phyloP scores from a whole-genome alignment of 2,888 invertebrate genomes.

The Acleris laterana region DNA sequence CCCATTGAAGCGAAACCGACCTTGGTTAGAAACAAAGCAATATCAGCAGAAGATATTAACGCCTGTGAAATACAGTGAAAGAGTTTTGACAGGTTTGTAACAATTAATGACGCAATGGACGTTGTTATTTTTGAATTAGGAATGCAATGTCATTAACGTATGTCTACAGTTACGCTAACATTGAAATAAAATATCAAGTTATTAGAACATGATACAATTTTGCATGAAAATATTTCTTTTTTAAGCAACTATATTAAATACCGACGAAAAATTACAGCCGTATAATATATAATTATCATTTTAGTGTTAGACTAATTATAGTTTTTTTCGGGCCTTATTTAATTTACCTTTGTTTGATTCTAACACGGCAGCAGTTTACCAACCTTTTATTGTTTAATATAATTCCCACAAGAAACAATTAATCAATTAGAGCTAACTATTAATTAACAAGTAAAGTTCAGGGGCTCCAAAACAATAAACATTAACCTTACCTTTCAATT shows the following conservation, averaged over 20 bases:
- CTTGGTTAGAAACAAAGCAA: slow-evolving; percentile 49
- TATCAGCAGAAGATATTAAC: slow-evolving; percentile 47
- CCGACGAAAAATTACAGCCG: no score
- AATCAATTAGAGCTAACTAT: background rate
- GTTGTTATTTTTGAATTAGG: slow-evolving; percentile 13
- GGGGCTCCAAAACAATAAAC: slow-evolving; percentile 17
- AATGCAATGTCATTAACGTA: slow-evolving; percentile 28
- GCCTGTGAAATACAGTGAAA: slow-evolving; percentile 39
- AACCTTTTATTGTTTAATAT: no score
- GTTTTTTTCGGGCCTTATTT: no score
- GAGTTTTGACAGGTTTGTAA: slow-evolving; percentile 36
- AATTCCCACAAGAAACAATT: background rate
- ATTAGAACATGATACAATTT: no score
- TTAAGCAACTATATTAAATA: no score
- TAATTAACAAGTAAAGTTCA: slow-evolving; percentile 31
- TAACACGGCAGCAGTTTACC: no score
- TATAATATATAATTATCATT: no score
- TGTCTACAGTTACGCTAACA: background rate
- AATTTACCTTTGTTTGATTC: no score
- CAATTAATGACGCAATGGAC: slow-evolving; percentile 17
- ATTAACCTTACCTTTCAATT: slow-evolving; percentile 15
- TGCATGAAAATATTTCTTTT: no score
- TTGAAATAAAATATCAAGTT: background rate
- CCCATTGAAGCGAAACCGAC: slow-evolving; percentile 42
- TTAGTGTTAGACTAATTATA: no score